Percentiles rank a stretch among this genome's conserved stretches.
phyloP scores from a whole-genome alignment of 2,113 vertebrate genomes.

The Origma solitaria region DNA sequence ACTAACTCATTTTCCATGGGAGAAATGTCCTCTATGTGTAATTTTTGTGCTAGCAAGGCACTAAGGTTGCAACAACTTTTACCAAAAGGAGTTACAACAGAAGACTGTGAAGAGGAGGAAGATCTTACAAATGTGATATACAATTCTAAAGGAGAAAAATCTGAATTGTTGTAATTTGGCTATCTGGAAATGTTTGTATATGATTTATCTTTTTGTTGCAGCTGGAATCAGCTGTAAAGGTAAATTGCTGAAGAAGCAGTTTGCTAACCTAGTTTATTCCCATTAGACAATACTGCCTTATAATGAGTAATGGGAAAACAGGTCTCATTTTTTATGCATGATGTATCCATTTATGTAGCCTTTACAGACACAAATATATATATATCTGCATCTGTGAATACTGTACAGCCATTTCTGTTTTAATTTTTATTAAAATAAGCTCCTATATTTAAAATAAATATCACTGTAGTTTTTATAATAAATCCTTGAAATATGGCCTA shows the following conservation, averaged over 20 bases:
- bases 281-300: background rate
- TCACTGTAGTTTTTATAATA: background rate
- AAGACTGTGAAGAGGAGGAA: background rate
- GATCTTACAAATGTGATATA: background rate
- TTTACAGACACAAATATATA: background rate
- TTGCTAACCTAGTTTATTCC: constrained; percentile 40
- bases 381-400: background rate
- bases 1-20: background rate
- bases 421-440: background rate
- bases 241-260: constrained; percentile 56
- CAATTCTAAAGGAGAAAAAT: background rate
- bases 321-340: constrained; percentile 32
- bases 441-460: background rate
- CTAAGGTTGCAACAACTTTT: background rate
- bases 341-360: background rate
- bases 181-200: constrained; percentile 2
- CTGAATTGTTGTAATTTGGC: constrained; percentile 10
- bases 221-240: constrained; percentile 24
- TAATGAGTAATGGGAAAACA: constrained; percentile 57
- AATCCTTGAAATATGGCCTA: background rate
- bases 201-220: constrained; percentile 44
- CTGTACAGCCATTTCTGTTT: background rate
- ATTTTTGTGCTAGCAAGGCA: constrained; percentile 1
- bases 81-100: background rate
- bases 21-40: background rate